Conservation (phyloP, 2,888 invertebrate genomes). For the Brachyptera risi region DNA sequence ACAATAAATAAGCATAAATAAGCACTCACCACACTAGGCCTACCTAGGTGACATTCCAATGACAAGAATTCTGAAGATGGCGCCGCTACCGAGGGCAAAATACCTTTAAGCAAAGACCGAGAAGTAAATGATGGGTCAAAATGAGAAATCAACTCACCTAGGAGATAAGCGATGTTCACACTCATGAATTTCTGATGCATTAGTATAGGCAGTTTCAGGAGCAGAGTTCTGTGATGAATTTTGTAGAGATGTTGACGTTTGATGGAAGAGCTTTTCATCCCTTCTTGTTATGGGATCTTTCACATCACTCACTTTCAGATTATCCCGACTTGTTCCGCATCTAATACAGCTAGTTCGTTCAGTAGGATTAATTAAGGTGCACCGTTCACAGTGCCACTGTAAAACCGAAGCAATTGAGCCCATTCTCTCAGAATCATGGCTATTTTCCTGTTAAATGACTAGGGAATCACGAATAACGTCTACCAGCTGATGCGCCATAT, state of each 20-base stretch:
- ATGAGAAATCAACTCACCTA: neutral
- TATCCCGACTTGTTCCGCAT: conserved; percentile 54
- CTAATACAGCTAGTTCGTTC: conserved; percentile 79
- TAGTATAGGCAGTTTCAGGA: neutral
- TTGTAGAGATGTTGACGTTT: conserved; percentile 8
- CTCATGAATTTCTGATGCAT: neutral
- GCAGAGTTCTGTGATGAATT: neutral
- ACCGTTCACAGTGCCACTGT: conserved; percentile 88
- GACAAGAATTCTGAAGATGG: no score
- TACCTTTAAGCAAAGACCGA: no score
- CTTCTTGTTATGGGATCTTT: conserved; percentile 41
- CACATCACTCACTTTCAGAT: conserved; percentile 30
- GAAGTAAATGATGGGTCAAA: no score
- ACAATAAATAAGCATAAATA: no score
- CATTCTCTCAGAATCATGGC: conserved; percentile 61
- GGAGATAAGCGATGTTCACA: neutral
- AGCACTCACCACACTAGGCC: no score
- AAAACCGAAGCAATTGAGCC: conserved; percentile 91
- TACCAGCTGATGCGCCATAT: conserved; percentile 62
- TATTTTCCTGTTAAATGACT: conserved; percentile 36
- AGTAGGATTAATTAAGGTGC: conserved; percentile 84
- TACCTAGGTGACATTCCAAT: no score
- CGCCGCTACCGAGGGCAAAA: no score
- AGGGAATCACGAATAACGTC: conserved; percentile 37
- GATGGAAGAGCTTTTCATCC: conserved; percentile 48